phyloP scores from a whole-genome alignment of 2,888 invertebrate genomes.

The Helleia helle region DNA sequence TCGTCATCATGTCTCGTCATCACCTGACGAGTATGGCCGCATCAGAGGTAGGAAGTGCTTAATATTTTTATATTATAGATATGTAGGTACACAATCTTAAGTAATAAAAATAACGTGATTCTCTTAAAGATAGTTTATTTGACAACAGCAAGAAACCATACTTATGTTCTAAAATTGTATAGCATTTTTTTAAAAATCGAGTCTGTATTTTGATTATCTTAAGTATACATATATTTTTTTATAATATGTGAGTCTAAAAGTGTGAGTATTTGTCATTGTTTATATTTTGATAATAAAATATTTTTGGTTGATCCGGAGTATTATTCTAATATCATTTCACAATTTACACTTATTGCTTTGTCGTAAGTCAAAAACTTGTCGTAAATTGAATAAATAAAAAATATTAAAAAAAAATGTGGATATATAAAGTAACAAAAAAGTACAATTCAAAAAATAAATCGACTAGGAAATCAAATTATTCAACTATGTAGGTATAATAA shows the following conservation, averaged over 20 bases:
- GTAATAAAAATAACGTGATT: conserved; percentile 2
- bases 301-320: conserved; percentile 23
- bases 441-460: conserved; percentile 31
- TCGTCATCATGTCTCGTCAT: no score
- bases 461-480: conserved; percentile 33
- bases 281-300: conserved; percentile 36
- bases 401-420: not conserved
- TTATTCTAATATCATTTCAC: conserved; percentile 25
- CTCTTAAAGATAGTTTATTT: conserved; percentile 34
- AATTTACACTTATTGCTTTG: conserved; percentile 40
- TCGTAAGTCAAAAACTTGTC: conserved; percentile 4
- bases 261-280: conserved; percentile 20
- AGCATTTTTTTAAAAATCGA: conserved; percentile 18
- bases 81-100: no score
- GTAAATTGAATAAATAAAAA: not conserved
- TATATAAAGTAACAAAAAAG: conserved; percentile 10
- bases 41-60: no score
- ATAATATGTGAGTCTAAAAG: conserved; percentile 2
- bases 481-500: conserved; percentile 31
- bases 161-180: conserved; percentile 4
- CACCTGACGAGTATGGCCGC: no score
- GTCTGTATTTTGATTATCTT: not conserved
- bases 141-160: conserved; percentile 34
- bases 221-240: no score
- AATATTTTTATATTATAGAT: no score